Conservation (phyloP, 2,797 vertebrate species). For the Tadarida brasiliensis region DNA sequence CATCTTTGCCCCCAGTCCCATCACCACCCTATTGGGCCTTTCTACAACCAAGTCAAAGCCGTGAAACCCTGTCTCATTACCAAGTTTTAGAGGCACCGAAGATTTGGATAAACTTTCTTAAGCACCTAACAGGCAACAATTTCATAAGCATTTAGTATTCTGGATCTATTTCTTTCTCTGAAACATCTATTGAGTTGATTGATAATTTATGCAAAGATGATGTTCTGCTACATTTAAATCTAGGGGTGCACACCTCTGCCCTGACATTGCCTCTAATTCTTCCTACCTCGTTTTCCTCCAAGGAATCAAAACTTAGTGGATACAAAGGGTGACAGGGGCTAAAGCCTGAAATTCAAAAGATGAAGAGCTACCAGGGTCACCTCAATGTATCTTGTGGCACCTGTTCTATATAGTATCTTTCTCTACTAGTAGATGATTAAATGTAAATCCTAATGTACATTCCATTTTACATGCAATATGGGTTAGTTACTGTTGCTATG, state of each 20-base stretch:
- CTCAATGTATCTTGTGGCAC: not conserved
- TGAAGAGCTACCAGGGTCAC: conserved; percentile 28
- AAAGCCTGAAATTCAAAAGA: conserved; percentile 46
- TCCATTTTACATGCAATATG: conserved; percentile 81
- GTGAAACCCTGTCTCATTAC: not conserved
- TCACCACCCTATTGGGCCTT: not conserved
- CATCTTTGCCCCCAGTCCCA: not conserved
- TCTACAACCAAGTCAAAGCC: not conserved
- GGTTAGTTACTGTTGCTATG: conserved; percentile 84
- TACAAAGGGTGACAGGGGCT: not conserved
- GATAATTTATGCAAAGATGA: conserved; percentile 68
- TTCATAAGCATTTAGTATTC: conserved; percentile 66
- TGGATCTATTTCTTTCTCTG: conserved; percentile 61
- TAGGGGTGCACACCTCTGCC: conserved; percentile 4
- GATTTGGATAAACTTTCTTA: not conserved
- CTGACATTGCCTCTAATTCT: conserved; percentile 7
- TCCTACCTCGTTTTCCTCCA: conserved; percentile 25
- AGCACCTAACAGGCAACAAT: not conserved
- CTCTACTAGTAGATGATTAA: conserved; percentile 76
- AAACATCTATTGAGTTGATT: conserved; percentile 65
- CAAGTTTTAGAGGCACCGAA: not conserved
- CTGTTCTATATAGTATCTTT: conserved; percentile 65
- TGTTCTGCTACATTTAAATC: conserved; percentile 51
- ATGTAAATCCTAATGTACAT: conserved; percentile 83
- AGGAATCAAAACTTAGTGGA: conserved; percentile 42